Evolutionary conservation across 2,797 vertebrate species (phyloP), one percentile per base, ranked within the genome.

Genomic region (Molossus molossus): DNA sequence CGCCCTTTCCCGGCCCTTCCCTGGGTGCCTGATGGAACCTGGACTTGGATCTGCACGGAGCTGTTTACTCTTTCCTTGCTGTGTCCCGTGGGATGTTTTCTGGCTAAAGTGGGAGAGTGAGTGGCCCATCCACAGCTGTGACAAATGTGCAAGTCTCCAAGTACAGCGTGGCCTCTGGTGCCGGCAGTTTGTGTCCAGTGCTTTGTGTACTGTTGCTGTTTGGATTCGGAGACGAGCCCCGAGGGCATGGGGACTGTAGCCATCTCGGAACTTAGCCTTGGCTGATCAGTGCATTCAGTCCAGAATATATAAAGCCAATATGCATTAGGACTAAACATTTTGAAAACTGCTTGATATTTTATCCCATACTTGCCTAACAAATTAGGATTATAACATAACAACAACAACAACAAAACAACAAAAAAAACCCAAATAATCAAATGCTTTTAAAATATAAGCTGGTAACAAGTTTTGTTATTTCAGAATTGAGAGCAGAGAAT

Each of bases 381-480:
- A 90, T 84, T 60, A 92, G 96, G 89, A 95, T 91, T 79, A 60
- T 64, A 70, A 53, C 29, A 37, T n/a, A 55, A 3, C 27, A 45
- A 45, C n/a, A n/a, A n/a, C 40, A 40, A 40, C 40, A 45, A 45
- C 40, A 45, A 45, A 45, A 45, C 40, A 45, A 45, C 58, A 50
- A 53, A 92, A 93, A 93, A 92, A 89, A 25, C 29, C 48, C 25
- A 76, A 91, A 94, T 2, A 88, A 37, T 72, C 90, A 95, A 92
- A 88, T 50, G 11, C 17, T 70, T 94, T 93, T 23, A 50, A 86
- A 81, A 83, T 70, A 55, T 3, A 57, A 29, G 8, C 40, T n/a
- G 11, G 6, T 45, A 62, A 72, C 10, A 8, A 40, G 55, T 55
- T n/a, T 55, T 27, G 14, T 86, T 79, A 64, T 50, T 67, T 58